phyloP scores from a whole-genome alignment of 2,888 invertebrate species.

The Drosophila rellima region DNA sequence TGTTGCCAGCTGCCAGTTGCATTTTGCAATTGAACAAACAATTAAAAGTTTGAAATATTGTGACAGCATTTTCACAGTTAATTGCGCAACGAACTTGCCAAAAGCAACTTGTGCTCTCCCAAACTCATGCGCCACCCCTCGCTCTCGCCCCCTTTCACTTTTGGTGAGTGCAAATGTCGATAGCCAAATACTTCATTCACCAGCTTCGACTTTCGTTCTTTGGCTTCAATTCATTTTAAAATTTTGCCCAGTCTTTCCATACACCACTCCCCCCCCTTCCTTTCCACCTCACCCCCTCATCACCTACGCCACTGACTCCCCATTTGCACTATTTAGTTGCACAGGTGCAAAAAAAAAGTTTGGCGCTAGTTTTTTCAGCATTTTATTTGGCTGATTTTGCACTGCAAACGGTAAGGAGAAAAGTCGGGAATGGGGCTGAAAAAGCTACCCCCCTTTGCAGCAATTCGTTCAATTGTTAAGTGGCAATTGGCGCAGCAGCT shows the following conservation, averaged over 20 bases:
- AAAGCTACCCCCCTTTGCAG: neutral
- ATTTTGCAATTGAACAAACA: slow-evolving; percentile 73
- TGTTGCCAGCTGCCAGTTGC: slow-evolving; percentile 36
- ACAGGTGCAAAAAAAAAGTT: slow-evolving; percentile 33
- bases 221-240: slow-evolving; percentile 59
- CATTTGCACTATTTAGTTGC: slow-evolving; percentile 10
- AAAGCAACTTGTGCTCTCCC: slow-evolving; percentile 1
- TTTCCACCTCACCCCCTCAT: neutral
- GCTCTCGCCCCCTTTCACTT: neutral
- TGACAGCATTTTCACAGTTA: slow-evolving; percentile 77
- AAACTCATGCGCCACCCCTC: neutral
- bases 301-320: neutral
- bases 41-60: slow-evolving; percentile 79
- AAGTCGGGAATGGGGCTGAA: neutral
- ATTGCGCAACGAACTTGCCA: slow-evolving; percentile 55
- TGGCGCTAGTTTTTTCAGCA: slow-evolving; percentile 18
- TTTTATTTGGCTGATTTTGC: slow-evolving; percentile 21
- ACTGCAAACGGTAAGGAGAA: neutral
- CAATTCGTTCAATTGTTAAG: slow-evolving; percentile 43
- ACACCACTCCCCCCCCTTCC: neutral
- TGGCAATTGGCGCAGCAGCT: slow-evolving; percentile 54
- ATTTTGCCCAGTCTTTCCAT: neutral
- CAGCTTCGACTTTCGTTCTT: slow-evolving; percentile 52
- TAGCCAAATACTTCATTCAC: slow-evolving; percentile 6
- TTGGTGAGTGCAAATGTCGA: slow-evolving; percentile 4